A percentile compares a stretch with the other conserved stretches of the same genome.
These are phyloP conservation scores for Anas bahamensis DNA, from an alignment of 2,797 vertebrate genomes.

Conservation along the genomic window DNA sequence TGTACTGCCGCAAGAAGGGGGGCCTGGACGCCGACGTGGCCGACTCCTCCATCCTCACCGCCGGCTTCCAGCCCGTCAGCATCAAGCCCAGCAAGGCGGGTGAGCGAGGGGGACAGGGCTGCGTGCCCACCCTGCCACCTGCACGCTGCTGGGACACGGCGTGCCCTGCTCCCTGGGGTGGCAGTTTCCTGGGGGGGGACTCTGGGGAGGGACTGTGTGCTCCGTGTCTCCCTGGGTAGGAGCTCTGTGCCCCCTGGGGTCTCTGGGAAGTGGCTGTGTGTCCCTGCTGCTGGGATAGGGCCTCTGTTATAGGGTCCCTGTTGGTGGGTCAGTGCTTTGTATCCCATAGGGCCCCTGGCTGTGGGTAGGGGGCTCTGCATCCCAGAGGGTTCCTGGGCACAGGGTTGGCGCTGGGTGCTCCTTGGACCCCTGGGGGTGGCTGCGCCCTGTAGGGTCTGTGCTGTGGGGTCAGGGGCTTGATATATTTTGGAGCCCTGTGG, in stretches of 20 bases:
- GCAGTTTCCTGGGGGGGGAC: fast-evolving
- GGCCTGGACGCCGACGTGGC: slow-evolving; percentile 95
- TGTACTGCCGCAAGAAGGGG: slow-evolving; percentile 95
- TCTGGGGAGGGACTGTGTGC: background rate
- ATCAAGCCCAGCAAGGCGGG: slow-evolving; percentile 99
- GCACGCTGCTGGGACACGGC: background rate
- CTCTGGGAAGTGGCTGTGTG: background rate
- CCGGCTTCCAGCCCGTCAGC: slow-evolving; percentile 98
- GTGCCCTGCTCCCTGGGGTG: background rate
- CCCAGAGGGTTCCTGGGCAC: background rate
- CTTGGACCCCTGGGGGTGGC: background rate
- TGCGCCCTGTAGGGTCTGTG: background rate
- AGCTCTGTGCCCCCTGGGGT: background rate
- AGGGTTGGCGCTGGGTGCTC: background rate
- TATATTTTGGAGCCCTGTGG: too few species aligned
- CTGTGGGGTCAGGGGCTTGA: too few species aligned
- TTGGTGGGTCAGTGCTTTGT: background rate
- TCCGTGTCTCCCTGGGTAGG: background rate
- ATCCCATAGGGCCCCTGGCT: background rate
- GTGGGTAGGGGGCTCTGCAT: background rate
- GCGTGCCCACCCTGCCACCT: background rate
- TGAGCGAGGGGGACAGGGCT: slow-evolving; percentile 68
- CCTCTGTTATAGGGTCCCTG: background rate
- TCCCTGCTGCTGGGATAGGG: too few species aligned
- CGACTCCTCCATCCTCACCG: slow-evolving; percentile 97